A percentile compares a stretch with the other conserved stretches of the same genome.
Evolutionary conservation across 2,797 vertebrate genomes (phyloP).

Genomic region (Synanceia verrucosa): DNA sequence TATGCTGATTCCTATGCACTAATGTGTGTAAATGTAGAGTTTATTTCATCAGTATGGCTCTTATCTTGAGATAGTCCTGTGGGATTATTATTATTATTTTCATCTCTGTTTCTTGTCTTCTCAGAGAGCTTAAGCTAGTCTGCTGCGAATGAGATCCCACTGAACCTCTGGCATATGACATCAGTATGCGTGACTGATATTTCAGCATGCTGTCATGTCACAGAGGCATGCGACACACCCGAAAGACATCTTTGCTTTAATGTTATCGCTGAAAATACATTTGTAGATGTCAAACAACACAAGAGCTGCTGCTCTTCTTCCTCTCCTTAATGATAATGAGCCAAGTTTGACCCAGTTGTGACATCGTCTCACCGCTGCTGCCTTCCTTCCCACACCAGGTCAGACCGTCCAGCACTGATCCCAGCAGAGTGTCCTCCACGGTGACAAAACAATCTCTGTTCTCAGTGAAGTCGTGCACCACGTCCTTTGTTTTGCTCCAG

Average conservation of each 20-base stretch:
- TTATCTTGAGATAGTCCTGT: background rate
- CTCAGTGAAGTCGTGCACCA: slow-evolving; percentile 65
- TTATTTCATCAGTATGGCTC: background rate
- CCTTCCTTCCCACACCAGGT: slow-evolving; percentile 79
- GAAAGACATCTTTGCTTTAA: too few species aligned
- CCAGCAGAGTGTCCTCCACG: slow-evolving; percentile 76
- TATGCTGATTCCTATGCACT: too few species aligned
- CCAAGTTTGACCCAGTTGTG: background rate
- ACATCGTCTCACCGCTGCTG: slow-evolving; percentile 56
- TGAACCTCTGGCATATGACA: background rate
- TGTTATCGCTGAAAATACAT: background rate
- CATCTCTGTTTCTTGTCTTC: background rate
- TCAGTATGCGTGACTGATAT: background rate
- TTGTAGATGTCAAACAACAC: background rate
- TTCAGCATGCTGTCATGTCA: background rate
- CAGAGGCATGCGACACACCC: background rate
- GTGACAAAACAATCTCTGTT: slow-evolving; percentile 62
- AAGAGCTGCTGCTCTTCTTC: background rate
- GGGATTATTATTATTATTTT: background rate
- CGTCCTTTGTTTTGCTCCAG: slow-evolving; percentile 79
- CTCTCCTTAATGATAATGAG: background rate
- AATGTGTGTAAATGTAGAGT: background rate
- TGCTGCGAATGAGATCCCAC: background rate
- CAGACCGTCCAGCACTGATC: slow-evolving; percentile 60
- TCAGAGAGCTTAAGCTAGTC: background rate